Base-by-base conservation (phyloP, 2,113 vertebrate species). In the Chaenogobius annularis region DNA sequence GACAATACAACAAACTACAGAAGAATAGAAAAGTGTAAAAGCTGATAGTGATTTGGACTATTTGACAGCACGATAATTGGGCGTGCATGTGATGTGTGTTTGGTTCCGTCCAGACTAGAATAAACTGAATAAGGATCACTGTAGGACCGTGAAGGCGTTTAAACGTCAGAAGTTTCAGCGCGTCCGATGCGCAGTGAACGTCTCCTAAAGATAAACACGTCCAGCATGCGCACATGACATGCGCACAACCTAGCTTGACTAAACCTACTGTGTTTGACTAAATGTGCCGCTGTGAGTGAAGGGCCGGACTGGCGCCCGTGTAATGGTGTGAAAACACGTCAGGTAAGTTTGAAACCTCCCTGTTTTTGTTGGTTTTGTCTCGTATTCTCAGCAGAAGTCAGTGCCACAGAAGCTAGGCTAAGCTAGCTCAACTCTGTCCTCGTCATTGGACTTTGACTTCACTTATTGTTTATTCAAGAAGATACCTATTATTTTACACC, bases 141-240 rank as follows among this genome's bases (percentile, higher is more conserved):
- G 8, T 3, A 40, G 48, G 48, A 52, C 48, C 17, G 6, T n/a
- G 48, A 52, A 52, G 48, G 17, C 7, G n/a, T 13, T 52, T 19
- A 52, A 52, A 52, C 19, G 5, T 40, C 37, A 6, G 17, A 19
- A 19, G 48, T 22, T 1, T 14, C 56, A 4, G 13, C 23, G 22
- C 9, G 23, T 59, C 22, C 26, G 17, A 35, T 35, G 61, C 7
- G 61, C 61, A 0, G 0, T 76, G 73, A 91, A 91, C 0, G 71
- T 22, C 0, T 0, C 88, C 31, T 19, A 13, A 26, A 73, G 26
- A 81, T 91, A 87, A 91, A 91, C 81, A 89, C 70, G 17, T 63
- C 35, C 61, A 5, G 35, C 61, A n/a, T 40, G 61, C 17, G 35
- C 26, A 22, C 20, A 4, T 19, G 46, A 40, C 46, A 13, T 47